A percentile compares a stretch with the other conserved stretches of the same genome.
phyloP scores from a whole-genome alignment of 2,888 invertebrate species.

The Leptarthrus brevirostris region DNA sequence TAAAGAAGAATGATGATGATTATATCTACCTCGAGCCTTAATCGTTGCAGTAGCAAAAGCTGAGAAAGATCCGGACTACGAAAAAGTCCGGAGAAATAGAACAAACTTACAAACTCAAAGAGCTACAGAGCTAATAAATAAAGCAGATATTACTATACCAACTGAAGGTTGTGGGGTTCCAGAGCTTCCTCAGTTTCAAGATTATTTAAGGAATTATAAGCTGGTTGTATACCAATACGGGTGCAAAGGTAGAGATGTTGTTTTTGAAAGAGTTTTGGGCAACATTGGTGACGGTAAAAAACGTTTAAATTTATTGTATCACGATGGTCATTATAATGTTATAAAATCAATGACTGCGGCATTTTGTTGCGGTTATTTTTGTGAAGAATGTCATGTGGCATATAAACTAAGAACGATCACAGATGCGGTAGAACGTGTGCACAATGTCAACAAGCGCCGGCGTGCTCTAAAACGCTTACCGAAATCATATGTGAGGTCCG shows the following conservation, averaged over 20 bases:
- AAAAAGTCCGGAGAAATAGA: not conserved
- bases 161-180: not conserved
- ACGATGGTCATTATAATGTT: not conserved
- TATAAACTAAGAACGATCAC: no score
- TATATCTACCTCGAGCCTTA: not conserved
- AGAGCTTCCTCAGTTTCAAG: not conserved
- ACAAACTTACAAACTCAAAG: not conserved
- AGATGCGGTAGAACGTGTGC: no score
- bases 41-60: not conserved
- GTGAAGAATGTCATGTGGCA: no score
- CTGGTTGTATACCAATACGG: not conserved
- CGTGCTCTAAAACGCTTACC: no score
- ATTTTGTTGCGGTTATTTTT: not conserved
- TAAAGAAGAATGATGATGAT: not conserved
- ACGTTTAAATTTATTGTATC: not conserved
- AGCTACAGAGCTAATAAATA: not conserved
- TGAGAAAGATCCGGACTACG: not conserved
- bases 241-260: not conserved
- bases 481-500: no score
- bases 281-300: not conserved
- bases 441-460: no score
- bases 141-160: not conserved
- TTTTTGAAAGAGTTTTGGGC: conserved; percentile 7
- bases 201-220: not conserved
- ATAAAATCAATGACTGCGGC: not conserved